Base-by-base conservation (phyloP, 2,888 invertebrate species). In the Cataglyphis albicans region DNA sequence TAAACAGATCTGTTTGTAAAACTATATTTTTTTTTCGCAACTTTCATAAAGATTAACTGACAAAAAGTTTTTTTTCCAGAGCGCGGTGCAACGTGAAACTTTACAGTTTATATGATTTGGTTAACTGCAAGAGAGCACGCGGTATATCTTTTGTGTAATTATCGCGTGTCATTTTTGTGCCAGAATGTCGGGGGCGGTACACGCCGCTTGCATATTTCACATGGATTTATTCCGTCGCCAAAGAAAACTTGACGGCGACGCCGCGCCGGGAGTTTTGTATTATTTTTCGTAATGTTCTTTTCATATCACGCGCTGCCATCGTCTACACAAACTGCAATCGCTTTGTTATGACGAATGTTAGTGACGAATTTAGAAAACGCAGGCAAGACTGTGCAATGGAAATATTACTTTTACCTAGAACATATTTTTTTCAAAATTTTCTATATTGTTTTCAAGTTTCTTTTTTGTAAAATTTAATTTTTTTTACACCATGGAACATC, bases 121-220 rank as follows among this genome's bases (percentile, higher is more conserved):
- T 15, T 55, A 55, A 55, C 70, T 57, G 38, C 38, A 57, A 72
- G 18, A 57, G 25, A 72, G 18, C 29, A 15, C 32, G 9, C 64
- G 10, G 48, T 64, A 15, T 18, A 32, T 75, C 44, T 64, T 64
- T 48, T 21, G 44, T 2, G 48, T 64, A 75, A 75, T 75, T 75
- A 75, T 75, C 18, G 21, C 44, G 6, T 10, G 32, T 75, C 64
- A 64, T 63, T 75, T 64, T 75, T 75, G 59, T 15, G 38, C 12
- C 25, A 25, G 21, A 38, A 73, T 55, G 57, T 72, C 25, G 25
- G 59, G 38, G 29, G 1, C 25, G 25, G 72, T 38, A 29, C 21
- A 35, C 12, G 35, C 64, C 2, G 48, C 32, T 64, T 64, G 25
- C 64, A 64, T 75, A 75, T 63, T 75, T 75, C 48, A 75, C 64